Percentiles rank a stretch among this genome's conserved stretches.
These are phyloP conservation scores for Phalacrocorax brasilianus DNA, from an alignment of 2,113 vertebrate species.

Conservation along the genomic window DNA sequence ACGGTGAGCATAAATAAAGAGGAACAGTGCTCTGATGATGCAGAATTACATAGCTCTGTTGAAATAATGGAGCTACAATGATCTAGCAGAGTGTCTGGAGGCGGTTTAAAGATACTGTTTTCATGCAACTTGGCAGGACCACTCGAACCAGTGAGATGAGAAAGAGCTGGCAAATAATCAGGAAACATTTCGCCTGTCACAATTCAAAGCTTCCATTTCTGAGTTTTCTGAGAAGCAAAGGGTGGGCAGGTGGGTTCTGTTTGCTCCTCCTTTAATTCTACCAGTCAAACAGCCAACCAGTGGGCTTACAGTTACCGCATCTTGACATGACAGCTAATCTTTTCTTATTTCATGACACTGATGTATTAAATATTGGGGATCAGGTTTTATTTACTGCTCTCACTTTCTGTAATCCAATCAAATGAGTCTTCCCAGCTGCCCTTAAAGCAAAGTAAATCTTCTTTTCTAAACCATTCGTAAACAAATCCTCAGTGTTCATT, in stretches of 20 bases:
- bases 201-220: constrained; percentile 6
- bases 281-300: neutral
- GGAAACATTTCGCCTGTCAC: neutral
- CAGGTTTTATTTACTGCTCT: constrained; percentile 40
- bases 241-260: neutral
- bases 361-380: constrained; percentile 33
- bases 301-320: neutral
- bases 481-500: constrained; percentile 31
- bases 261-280: constrained; percentile 8
- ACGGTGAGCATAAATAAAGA: constrained; percentile 8
- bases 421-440: constrained; percentile 4
- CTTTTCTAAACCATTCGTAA: neutral
- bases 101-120: neutral
- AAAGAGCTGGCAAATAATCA: neutral
- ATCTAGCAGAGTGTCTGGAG: neutral
- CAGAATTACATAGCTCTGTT: neutral
- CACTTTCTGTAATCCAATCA: constrained; percentile 8
- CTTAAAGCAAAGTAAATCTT: constrained; percentile 34
- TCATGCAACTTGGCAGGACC: constrained; percentile 15
- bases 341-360: neutral
- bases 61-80: constrained; percentile 4
- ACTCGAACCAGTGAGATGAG: neutral
- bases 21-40: neutral
- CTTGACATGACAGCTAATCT: constrained; percentile 10
- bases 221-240: neutral